Conservation (phyloP, 2,797 vertebrate genomes). For the Varecia variegata region DNA sequence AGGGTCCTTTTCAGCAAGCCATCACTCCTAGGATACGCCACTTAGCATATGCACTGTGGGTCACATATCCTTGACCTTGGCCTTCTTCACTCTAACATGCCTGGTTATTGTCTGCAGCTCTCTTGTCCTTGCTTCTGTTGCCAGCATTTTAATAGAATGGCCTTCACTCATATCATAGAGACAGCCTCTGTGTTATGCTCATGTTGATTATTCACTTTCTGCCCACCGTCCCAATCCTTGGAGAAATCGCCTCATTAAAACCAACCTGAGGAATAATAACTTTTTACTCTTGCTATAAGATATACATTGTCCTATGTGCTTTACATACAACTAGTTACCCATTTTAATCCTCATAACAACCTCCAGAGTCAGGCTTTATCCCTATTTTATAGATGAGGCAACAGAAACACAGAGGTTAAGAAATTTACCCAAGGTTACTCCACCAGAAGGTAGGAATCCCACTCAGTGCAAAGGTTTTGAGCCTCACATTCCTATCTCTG, state of each 20-base stretch:
- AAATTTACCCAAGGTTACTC: neutral
- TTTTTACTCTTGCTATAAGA: neutral
- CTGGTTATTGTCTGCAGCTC: neutral
- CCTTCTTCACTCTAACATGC: neutral
- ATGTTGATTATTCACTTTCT: neutral
- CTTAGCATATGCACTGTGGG: neutral
- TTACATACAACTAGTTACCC: neutral
- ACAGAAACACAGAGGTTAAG: neutral
- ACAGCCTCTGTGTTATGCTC: neutral
- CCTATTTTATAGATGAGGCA: neutral
- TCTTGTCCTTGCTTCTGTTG: neutral
- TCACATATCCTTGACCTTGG: neutral
- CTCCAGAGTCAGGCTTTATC: neutral
- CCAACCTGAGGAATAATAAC: neutral
- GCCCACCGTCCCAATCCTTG: neutral
- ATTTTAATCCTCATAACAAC: neutral
- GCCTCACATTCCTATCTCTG: neutral
- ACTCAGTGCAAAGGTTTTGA: neutral
- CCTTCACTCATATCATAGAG: neutral
- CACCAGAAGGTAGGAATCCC: neutral
- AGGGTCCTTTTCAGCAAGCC: neutral
- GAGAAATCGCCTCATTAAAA: neutral
- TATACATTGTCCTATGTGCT: neutral
- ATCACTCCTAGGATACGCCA: neutral
- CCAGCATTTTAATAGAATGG: neutral